Evolutionary conservation across 1,140 invertebrate species (phyloP), one percentile per base, ranked within the genome.

Genomic region (Matsumurasca onukii): DNA sequence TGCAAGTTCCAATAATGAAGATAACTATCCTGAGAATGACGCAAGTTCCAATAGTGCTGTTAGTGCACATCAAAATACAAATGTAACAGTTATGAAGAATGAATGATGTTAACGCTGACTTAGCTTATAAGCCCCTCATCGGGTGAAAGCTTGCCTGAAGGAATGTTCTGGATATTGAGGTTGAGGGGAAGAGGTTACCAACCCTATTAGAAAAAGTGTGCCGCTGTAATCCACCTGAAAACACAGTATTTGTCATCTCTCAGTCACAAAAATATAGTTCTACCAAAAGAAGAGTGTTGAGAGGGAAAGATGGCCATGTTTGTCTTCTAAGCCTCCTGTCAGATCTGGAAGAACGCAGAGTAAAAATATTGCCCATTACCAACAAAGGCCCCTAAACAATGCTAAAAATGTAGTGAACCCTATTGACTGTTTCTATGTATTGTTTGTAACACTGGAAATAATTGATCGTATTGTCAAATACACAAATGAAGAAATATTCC

Each of bases 401-500:
- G 70, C 70, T 15, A 67, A 25, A 57, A 59, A 31, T 57, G 49
- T 67, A 24, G 66, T 22, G 27, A 31, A 48, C 30, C 70, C 67
- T 12, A 31, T 69, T n/a, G 61, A 69, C 27, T 62, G 25, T 48
- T 71, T 63, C 24, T n/a, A n/a, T n/a, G 45, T 27, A 31, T 61
- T 71, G 25, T 65, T 71, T 67, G 17, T 68, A 30, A 52, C 48
- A 49, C 25, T n/a, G 31, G 17, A 39, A 39, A 68, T 70, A 15
- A 62, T 68, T 15, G 57, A 22, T 20, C 62, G 48, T 62, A 70
- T 70, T 22, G 61, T 62, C 31, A 31, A 22, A 31, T 48, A 48
- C 22, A 69, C 68, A 34, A 70, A 70, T 51, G 51, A 57, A 25
- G 62, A 66, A 66, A 70, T 70, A 12, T n/a, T n/a, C n/a, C n/a